Conservation (phyloP, 2,797 vertebrate genomes). For the Hirundo rustica region DNA sequence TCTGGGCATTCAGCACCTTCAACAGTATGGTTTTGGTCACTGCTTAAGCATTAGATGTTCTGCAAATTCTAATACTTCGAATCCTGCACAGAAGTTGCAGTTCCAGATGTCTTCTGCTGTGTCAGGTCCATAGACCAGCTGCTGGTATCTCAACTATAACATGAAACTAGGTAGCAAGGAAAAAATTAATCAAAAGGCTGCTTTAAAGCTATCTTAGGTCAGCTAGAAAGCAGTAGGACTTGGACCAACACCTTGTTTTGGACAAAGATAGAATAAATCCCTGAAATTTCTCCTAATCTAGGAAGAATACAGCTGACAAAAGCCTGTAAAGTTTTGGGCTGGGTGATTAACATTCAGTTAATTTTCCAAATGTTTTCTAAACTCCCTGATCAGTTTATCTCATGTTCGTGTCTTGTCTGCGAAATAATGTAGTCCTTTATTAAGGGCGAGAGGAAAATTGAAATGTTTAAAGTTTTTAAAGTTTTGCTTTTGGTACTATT, state of each 20-base stretch:
- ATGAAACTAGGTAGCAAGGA: background rate
- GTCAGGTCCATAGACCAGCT: background rate
- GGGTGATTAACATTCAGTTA: background rate
- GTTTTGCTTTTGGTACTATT: background rate
- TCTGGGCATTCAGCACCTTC: background rate
- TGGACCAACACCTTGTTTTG: background rate
- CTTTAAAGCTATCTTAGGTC: background rate
- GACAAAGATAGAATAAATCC: background rate
- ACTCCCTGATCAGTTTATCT: background rate
- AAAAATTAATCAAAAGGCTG: background rate
- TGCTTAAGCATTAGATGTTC: background rate
- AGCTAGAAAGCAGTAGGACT: background rate
- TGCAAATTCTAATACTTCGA: background rate
- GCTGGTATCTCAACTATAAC: background rate
- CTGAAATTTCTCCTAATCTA: background rate
- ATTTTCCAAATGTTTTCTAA: background rate
- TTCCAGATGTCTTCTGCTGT: background rate
- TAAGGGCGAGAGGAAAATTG: background rate
- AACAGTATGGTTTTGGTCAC: background rate
- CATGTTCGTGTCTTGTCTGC: background rate
- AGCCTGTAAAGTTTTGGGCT: background rate
- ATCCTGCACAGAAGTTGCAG: background rate
- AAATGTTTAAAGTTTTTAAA: background rate
- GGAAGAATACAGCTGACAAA: background rate
- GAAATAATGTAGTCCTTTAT: background rate